Evolutionary conservation across 2,113 vertebrate species (phyloP).

Genomic region (Chinchilla lanigera): DNA sequence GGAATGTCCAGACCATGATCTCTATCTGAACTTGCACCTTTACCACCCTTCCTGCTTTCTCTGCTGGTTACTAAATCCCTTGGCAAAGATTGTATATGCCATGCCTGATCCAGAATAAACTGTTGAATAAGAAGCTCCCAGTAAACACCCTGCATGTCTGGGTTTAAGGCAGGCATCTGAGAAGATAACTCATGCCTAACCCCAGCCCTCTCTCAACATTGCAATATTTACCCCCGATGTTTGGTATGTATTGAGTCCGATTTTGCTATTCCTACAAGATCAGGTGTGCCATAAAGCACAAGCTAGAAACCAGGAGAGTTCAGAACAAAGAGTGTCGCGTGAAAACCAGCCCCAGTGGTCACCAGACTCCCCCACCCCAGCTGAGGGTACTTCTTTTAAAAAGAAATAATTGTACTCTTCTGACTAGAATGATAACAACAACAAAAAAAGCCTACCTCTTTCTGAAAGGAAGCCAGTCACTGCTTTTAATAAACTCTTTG

Average conservation of each 20-base stretch:
- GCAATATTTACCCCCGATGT: accelerated
- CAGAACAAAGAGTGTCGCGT: neutral
- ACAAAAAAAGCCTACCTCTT: constrained; percentile 42
- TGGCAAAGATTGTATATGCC: neutral
- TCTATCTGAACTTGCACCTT: neutral
- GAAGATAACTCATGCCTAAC: neutral
- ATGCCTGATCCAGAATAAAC: neutral
- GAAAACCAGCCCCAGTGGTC: neutral
- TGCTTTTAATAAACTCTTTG: constrained; percentile 82
- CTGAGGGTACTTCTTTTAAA: neutral
- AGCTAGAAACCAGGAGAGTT: neutral
- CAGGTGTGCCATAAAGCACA: neutral
- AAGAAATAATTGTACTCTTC: constrained; percentile 48
- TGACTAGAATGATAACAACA: constrained; percentile 51
- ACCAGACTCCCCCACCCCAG: neutral
- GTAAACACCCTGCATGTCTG: neutral
- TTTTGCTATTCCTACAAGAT: neutral
- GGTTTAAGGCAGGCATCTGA: neutral
- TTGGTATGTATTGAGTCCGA: neutral
- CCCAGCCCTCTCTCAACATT: neutral
- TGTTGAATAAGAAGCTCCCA: neutral
- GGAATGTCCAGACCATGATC: too few relatives aligned
- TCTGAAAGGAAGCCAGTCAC: constrained; percentile 74
- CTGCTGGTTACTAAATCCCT: neutral
- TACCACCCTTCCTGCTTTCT: neutral